Base-by-base conservation (phyloP, 2,888 invertebrate species). In the Lobophora halterata region DNA sequence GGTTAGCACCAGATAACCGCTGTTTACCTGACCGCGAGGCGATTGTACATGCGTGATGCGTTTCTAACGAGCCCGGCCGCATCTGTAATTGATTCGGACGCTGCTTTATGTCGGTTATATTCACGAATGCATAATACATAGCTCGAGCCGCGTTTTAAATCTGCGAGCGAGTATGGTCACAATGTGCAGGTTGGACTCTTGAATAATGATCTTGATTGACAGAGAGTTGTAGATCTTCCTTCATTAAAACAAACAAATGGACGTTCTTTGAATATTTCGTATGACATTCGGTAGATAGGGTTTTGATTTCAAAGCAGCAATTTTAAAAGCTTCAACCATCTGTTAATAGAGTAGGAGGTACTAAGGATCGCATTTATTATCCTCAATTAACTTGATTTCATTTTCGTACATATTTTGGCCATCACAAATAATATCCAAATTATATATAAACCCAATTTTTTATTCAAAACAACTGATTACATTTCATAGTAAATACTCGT, bases 31-130 rank as follows among this genome's bases (percentile, higher is more conserved):
- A 70, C 73, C 51, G 64, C 71, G 66, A 63, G 61, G 58, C 81
- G 79, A 85, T 83, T 85, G 80, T 77, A 81, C 77, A 87, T 87
- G 85, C 86, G 83, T 85, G 86, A 85, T 82, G 86, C 87, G 86
- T 86, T 83, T 85, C 86, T 83, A 86, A 86, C 86, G 83, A 87
- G 86, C 71, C 61, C 45, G 59, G 59, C 69, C 65, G 78, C 71
- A 70, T 67, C 76, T 59, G 70, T 82, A 86, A 86, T 87, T 85
- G 85, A 83, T 85, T 83, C 82, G 76, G 77, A 72, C 71, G 68
- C 76, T 78, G 71, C 69, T 81, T 85, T 85, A 83, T 83, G 78
- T 80, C 70, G 67, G 65, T 77, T 82, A 80, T 86, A 86, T 86
- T 85, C 82, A 76, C 79, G 79, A 79, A 86, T 86, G 87, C 85